Base-by-base conservation (phyloP, 2,888 invertebrate genomes). In the Notocelia uddmanniana region DNA sequence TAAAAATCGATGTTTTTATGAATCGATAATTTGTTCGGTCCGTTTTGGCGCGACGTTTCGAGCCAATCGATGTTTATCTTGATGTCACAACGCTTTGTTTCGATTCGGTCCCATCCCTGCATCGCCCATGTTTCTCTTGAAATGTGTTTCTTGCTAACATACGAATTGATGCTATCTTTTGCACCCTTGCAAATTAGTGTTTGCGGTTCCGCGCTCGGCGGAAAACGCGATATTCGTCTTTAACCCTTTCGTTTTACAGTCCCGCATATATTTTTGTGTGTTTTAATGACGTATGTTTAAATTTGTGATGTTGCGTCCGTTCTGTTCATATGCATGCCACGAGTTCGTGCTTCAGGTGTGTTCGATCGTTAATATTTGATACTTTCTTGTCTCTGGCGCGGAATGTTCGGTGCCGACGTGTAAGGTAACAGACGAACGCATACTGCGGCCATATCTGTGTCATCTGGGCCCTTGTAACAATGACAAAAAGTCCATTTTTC, bases 71-170 rank as follows among this genome's bases (percentile, higher is more conserved):
- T 92, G 79, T 80, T 89, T 91, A 92, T 92, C 92, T 82, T 83
- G 88, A 83, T 92, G 92, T 92, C 92, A 91, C 92, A 91, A 87
- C 91, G 92, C 92, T 92, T 92, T 92, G 92, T 92, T 90, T 91
- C 90, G 90, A 89, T 89, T 91, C 90, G 89, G 86, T 81, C 85
- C 87, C 88, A 89, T 71, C 71, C 70, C 37, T 58, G 86, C 91
- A 89, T 89, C 89, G 89, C 77, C 88, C 90, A 89, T 91, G 91
- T 91, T 91, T 90, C 91, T 89, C 88, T 88, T 89, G 91, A 91
- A 92, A 92, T 92, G 92, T 92, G 91, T 93, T 92, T 93, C 92
- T 92, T 93, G 92, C 91, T 90, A 92, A 91, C 91, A 89, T 89
- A 89, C 90, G 87, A 83, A 87, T 84, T 85, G 92, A 92, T 92